Evolutionary conservation across 2,888 invertebrate genomes (phyloP).

Genomic region (Frankliniella intonsa): DNA sequence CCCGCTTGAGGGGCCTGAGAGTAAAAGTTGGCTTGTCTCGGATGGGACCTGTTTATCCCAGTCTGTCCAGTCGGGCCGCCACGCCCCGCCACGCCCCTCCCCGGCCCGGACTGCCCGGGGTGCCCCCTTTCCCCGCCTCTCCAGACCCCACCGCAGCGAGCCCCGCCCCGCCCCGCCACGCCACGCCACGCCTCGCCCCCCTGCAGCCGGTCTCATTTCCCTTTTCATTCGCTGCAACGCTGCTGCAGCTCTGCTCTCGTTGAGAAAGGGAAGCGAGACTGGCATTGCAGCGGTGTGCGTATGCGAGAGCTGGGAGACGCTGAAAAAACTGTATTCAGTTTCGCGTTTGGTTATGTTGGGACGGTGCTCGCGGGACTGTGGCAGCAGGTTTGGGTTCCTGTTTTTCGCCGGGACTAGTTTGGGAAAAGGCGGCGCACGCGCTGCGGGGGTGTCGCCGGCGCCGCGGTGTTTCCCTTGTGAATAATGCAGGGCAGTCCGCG

Average conservation of each 20-base stretch:
- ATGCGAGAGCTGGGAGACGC: no score
- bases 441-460: not conserved
- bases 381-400: no score
- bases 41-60: conserved; percentile 10
- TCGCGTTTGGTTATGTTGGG: no score
- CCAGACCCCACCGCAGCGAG: not conserved
- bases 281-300: no score
- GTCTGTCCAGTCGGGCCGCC: not conserved
- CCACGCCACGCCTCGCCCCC: not conserved
- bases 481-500: not conserved
- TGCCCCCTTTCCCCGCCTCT: not conserved
- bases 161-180: not conserved
- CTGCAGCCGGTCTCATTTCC: not conserved
- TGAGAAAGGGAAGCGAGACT: no score
- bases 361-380: no score
- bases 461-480: not conserved
- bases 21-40: not conserved
- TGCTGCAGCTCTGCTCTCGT: not conserved
- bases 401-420: no score
- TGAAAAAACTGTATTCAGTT: no score
- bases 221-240: not conserved
- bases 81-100: not conserved
- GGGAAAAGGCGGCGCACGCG: no score
- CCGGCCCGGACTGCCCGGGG: not conserved
- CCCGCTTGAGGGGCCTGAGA: not conserved